Percentiles rank a stretch among this genome's conserved stretches.
Conservation (phyloP, 2,113 vertebrate species). For the Tretioscincus oriximinensis region DNA sequence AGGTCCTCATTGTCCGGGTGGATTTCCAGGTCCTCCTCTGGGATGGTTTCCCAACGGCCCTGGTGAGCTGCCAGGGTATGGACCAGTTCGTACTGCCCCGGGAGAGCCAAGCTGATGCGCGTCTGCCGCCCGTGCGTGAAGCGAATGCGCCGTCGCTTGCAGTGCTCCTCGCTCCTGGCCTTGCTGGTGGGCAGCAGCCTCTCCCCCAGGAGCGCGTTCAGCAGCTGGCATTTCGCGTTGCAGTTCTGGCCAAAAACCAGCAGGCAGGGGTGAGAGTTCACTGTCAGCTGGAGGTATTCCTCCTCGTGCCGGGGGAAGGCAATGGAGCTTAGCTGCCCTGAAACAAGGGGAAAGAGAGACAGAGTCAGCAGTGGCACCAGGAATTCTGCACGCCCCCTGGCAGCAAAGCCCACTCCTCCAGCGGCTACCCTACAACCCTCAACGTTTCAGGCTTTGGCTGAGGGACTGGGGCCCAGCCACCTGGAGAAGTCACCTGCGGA, state of each 20-base stretch:
- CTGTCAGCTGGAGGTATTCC: conserved; percentile 85
- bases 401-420: neutral
- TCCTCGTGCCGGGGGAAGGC: conserved; percentile 89
- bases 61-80: conserved; percentile 87
- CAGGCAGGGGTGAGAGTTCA: conserved; percentile 85
- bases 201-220: conserved; percentile 89
- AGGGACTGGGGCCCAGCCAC: no score
- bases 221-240: conserved; percentile 83
- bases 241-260: conserved; percentile 92
- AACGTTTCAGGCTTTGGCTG: no score
- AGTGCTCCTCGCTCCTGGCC: conserved; percentile 70
- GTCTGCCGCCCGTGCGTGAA: conserved; percentile 88
- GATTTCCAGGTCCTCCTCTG: conserved; percentile 89
- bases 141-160: conserved; percentile 85
- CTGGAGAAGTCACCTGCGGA: no score
- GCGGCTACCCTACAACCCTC: no score
- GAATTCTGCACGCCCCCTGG: neutral
- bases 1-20: conserved; percentile 85
- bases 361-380: neutral
- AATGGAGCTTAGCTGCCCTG: conserved; percentile 86
- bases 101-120: conserved; percentile 85
- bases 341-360: neutral
- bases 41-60: conserved; percentile 92
- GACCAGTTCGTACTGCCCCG: conserved; percentile 92
- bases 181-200: conserved; percentile 79